Evolutionary conservation across 2,797 vertebrate species (phyloP).

Genomic region (Sebastes itinus): DNA sequence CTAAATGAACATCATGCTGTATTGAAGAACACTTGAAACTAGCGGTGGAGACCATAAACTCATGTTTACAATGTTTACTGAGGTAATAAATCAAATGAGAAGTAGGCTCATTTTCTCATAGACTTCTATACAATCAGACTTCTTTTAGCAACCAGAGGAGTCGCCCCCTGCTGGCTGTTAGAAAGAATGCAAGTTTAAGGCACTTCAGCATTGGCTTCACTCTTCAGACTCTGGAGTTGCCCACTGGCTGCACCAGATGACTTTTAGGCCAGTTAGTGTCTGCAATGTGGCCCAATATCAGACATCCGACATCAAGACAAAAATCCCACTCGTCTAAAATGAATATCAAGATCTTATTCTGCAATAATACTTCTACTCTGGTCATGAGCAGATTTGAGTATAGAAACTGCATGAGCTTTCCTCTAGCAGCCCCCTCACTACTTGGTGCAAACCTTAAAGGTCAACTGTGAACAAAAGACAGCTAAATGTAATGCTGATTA

Average conservation of each 20-base stretch:
- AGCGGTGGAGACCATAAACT: fast-evolving
- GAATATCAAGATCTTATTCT: not conserved
- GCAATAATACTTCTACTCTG: not conserved
- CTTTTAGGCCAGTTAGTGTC: not conserved
- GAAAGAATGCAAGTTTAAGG: too few relatives aligned
- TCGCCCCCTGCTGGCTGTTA: too few relatives aligned
- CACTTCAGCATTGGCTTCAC: too few relatives aligned
- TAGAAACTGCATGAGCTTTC: not conserved
- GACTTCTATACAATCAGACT: too few relatives aligned
- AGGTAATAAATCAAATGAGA: too few relatives aligned
- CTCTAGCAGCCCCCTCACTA: not conserved
- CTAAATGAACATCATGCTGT: too few relatives aligned
- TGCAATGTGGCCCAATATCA: not conserved
- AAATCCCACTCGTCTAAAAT: not conserved
- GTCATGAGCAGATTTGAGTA: not conserved
- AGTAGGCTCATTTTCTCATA: too few relatives aligned
- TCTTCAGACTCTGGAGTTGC: not conserved
- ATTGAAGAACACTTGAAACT: too few relatives aligned
- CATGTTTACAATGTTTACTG: too few relatives aligned
- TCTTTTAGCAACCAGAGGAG: too few relatives aligned
- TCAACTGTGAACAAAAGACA: not conserved
- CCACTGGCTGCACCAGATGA: not conserved
- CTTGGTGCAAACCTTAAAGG: not conserved
- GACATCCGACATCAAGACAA: not conserved
- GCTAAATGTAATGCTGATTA: not conserved